These are phyloP conservation scores for Diarsia rubi DNA, from an alignment of 2,888 invertebrate genomes.

Conservation along the genomic window DNA sequence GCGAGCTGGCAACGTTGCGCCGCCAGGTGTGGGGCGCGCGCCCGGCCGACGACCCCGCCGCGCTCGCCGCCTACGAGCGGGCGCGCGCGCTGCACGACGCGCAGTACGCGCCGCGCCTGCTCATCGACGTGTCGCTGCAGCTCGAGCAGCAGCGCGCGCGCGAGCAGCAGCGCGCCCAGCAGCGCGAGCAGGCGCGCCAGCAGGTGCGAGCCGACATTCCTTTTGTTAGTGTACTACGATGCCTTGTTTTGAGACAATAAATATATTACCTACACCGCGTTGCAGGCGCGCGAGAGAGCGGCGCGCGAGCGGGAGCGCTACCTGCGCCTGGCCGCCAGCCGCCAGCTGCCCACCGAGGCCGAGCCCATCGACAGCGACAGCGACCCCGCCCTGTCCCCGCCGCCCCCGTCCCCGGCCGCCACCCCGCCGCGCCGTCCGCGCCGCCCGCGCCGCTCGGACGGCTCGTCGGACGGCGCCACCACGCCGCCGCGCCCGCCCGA, in stretches of 20 bases:
- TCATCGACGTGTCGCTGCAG: slow-evolving; percentile 93
- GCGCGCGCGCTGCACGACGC: slow-evolving; percentile 93
- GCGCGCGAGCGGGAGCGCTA: slow-evolving; percentile 84
- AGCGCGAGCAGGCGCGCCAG: slow-evolving; percentile 65
- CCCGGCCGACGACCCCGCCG: slow-evolving; percentile 87
- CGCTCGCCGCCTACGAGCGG: slow-evolving; percentile 69
- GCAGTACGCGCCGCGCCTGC: slow-evolving; percentile 95
- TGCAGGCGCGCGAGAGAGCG: slow-evolving; percentile 85
- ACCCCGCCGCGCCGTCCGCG: slow-evolving; percentile 53
- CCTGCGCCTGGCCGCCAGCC: slow-evolving; percentile 90
- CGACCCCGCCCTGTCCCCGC: slow-evolving; percentile 53
- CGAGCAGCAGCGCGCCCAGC: slow-evolving; percentile 60
- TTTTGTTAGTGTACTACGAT: too few relatives aligned
- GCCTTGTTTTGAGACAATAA: too few relatives aligned
- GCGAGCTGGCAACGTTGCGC: slow-evolving; percentile 94
- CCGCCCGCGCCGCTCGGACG: slow-evolving; percentile 31
- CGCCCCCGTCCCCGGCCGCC: slow-evolving; percentile 49
- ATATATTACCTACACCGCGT: too few relatives aligned
- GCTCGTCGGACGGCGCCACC: slow-evolving; percentile 51
- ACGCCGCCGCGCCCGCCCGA: slow-evolving; percentile 62
- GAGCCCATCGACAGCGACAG: slow-evolving; percentile 94
- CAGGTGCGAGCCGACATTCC: too few relatives aligned
- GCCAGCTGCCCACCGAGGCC: slow-evolving; percentile 93
- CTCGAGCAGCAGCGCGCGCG: slow-evolving; percentile 79
- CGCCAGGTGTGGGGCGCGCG: slow-evolving; percentile 89